These are phyloP conservation scores for Columbina picui DNA, from an alignment of 2,113 vertebrate species.

Conservation along the genomic window DNA sequence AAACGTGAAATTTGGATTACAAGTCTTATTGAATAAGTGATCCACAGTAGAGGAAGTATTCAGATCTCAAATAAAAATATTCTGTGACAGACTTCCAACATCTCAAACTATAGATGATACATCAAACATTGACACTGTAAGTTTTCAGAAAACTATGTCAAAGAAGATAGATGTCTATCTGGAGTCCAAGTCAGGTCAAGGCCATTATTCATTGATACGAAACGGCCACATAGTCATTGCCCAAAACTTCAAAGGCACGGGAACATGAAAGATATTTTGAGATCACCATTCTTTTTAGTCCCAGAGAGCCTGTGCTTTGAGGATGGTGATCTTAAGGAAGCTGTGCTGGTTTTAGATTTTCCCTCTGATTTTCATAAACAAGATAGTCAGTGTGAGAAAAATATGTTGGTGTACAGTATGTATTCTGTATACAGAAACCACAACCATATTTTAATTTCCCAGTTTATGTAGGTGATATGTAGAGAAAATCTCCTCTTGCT, in stretches of 20 bases:
- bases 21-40: background rate
- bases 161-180: background rate
- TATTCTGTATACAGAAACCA: background rate
- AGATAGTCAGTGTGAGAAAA: background rate
- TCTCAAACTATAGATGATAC: background rate
- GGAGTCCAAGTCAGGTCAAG: background rate
- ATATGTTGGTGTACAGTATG: background rate
- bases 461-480: background rate
- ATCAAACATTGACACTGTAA: background rate
- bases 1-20: background rate
- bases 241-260: conserved; percentile 1
- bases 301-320: background rate
- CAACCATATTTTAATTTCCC: background rate
- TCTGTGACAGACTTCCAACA: background rate
- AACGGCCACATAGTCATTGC: background rate
- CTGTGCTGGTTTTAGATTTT: background rate
- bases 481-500: background rate
- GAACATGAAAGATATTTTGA: conserved; percentile 31
- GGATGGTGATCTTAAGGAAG: background rate
- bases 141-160: background rate
- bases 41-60: background rate
- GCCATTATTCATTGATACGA: background rate
- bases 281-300: background rate
- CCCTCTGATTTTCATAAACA: background rate
- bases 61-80: background rate